These are phyloP conservation scores for Melitaea athalia DNA, from an alignment of 2,888 invertebrate species.

Conservation along the genomic window DNA sequence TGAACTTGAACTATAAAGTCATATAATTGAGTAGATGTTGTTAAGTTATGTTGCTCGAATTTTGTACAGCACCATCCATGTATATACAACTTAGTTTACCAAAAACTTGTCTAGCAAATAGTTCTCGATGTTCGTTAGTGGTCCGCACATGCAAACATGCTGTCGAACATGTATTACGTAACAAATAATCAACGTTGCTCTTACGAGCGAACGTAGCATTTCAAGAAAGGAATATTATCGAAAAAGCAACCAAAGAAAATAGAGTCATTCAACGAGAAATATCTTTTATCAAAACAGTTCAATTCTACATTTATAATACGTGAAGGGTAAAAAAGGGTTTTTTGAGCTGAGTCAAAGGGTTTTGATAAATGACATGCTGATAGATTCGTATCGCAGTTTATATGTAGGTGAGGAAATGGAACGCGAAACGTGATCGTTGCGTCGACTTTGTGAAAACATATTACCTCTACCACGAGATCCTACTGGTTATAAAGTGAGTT, in stretches of 20 bases:
- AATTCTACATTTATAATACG: conserved; percentile 3
- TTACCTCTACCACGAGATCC: background rate
- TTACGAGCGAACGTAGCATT: too few species aligned
- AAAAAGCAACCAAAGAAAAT: background rate
- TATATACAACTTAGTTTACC: too few species aligned
- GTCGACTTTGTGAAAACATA: background rate
- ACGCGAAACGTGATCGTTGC: conserved; percentile 5
- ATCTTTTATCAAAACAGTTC: conserved; percentile 4
- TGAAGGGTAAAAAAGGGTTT: conserved; percentile 13
- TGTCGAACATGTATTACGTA: too few species aligned
- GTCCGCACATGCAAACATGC: too few species aligned
- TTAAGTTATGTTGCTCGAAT: too few species aligned
- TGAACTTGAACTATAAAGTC: too few species aligned
- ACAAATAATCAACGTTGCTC: too few species aligned
- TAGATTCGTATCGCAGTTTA: conserved; percentile 26
- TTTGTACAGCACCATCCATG: too few species aligned
- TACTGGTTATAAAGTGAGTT: background rate
- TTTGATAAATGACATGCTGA: conserved; percentile 31
- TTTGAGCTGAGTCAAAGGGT: conserved; percentile 26
- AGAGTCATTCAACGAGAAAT: background rate
- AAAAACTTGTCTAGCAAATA: too few species aligned
- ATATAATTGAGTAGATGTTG: too few species aligned
- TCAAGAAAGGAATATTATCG: background rate
- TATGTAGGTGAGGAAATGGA: conserved; percentile 22
- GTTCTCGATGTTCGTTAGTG: too few species aligned